Percentiles rank a stretch among this genome's conserved stretches.
Conservation (phyloP, 2,888 invertebrate species). For the Thecocarcelia acutangulata region DNA sequence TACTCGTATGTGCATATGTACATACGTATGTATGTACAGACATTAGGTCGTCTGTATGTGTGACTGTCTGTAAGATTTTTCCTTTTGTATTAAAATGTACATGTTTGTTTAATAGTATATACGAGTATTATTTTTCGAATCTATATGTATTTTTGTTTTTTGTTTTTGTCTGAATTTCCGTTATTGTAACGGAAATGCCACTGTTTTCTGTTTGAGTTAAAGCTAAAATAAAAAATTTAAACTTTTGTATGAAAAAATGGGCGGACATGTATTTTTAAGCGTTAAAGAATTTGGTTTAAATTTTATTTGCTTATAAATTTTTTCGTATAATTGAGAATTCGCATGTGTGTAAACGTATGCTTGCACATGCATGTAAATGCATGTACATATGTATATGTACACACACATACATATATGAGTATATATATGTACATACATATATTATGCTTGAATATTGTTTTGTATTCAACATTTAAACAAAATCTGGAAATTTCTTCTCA, state of each 20-base stretch:
- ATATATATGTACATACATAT: too few species aligned
- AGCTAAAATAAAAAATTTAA: constrained; percentile 19
- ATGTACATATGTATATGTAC: too few species aligned
- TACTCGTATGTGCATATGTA: too few species aligned
- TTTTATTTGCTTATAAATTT: constrained; percentile 8
- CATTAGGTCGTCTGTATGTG: not conserved
- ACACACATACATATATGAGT: too few species aligned
- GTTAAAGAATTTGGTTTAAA: constrained; percentile 28
- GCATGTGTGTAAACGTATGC: not conserved
- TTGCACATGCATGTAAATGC: not conserved
- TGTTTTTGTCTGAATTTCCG: constrained; percentile 49
- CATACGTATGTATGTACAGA: not conserved
- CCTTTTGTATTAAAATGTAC: constrained; percentile 36
- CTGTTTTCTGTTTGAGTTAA: constrained; percentile 49
- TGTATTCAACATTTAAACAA: not conserved
- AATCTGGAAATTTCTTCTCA: constrained; percentile 22
- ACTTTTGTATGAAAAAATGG: not conserved
- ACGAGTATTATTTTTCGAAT: constrained; percentile 14
- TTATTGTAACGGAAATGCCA: constrained; percentile 63
- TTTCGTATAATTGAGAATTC: not conserved
- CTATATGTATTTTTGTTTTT: constrained; percentile 18
- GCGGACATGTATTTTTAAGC: constrained; percentile 1
- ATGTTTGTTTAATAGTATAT: not conserved
- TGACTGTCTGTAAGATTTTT: constrained; percentile 14
- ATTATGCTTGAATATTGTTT: not conserved